Percentiles rank a stretch among this genome's conserved stretches.
These are phyloP conservation scores for Sciurus niger DNA, from an alignment of 2,113 vertebrate species.

Conservation along the genomic window DNA sequence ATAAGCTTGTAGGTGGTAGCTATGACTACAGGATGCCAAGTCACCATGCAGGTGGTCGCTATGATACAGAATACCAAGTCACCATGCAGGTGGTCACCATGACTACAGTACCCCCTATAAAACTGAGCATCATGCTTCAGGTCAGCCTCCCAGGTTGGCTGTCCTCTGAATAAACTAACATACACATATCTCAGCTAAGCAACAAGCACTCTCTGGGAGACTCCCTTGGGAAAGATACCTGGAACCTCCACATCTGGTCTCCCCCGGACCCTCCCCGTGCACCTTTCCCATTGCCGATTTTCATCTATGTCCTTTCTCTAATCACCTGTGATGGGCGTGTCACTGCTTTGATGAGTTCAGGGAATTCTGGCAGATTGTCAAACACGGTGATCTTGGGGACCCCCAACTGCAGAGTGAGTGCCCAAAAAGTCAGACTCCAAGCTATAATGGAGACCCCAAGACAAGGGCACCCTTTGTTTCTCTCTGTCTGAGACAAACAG, in stretches of 20 bases:
- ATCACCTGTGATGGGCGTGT: no score
- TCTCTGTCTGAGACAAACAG: no score
- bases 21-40: neutral
- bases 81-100: neutral
- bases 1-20: neutral
- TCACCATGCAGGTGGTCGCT: neutral
- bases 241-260: neutral
- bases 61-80: neutral
- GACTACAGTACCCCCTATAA: neutral
- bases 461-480: no score
- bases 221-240: neutral
- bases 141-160: no score
- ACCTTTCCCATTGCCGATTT: neutral
- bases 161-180: fast-evolving
- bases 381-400: no score
- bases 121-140: neutral
- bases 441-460: no score
- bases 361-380: no score
- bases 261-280: no score
- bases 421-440: no score
- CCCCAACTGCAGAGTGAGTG: no score
- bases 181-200: no score
- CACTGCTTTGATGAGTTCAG: no score
- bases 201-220: fast-evolving
- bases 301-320: neutral